Conservation (phyloP, 2,797 vertebrate genomes). For the Hypotaenidia philippensis region DNA sequence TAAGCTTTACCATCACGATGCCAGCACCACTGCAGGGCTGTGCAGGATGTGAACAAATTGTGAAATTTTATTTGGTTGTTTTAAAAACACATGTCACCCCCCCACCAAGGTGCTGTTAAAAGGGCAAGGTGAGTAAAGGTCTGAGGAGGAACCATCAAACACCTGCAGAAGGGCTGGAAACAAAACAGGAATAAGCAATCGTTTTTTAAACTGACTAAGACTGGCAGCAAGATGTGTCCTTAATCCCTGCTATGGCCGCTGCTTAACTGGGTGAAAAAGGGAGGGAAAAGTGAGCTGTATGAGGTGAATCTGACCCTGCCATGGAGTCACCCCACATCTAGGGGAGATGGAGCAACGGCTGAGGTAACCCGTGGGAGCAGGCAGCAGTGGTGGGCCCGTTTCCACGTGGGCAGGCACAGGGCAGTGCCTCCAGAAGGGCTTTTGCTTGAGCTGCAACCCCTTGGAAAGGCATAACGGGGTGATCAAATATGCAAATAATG, state of each 20-base stretch:
- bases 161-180: neutral
- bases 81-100: neutral
- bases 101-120: neutral
- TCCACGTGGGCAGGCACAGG: neutral
- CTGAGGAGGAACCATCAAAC: neutral
- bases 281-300: neutral
- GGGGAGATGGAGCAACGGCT: neutral
- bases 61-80: neutral
- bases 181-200: neutral
- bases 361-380: neutral
- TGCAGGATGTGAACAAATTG: slow-evolving; percentile 7
- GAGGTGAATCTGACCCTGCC: neutral
- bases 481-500: neutral
- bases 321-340: neutral
- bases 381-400: accelerated
- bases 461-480: neutral
- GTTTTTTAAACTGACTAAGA: neutral
- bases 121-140: neutral
- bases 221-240: neutral
- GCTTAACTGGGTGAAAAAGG: neutral
- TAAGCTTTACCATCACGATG: neutral
- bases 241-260: neutral
- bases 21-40: neutral
- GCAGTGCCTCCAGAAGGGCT: neutral
- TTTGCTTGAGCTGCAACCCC: neutral